phyloP scores from a whole-genome alignment of 2,888 invertebrate species.

The Mimachlamys varia region DNA sequence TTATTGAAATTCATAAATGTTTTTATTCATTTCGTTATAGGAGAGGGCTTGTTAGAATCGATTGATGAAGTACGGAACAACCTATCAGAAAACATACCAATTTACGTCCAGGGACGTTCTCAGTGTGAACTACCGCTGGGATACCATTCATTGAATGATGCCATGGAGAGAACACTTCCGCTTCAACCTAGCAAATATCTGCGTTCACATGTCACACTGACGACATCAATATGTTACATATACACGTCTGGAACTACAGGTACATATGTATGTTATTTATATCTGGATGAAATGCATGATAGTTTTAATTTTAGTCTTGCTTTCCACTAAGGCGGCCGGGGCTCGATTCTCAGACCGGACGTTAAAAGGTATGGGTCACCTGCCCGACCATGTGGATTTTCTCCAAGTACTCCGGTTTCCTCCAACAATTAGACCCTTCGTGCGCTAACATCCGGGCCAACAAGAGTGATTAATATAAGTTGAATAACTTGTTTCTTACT shows the following conservation, averaged over 20 bases:
- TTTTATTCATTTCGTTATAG: conserved; percentile 36
- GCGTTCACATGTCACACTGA: conserved; percentile 45
- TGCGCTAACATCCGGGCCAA: too few relatives aligned
- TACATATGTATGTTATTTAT: conserved; percentile 40
- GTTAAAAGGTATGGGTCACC: too few relatives aligned
- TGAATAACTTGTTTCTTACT: too few relatives aligned
- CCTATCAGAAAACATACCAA: conserved; percentile 48
- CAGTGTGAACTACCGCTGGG: conserved; percentile 38
- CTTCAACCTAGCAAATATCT: conserved; percentile 50
- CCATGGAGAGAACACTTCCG: conserved; percentile 39
- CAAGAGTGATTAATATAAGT: too few relatives aligned
- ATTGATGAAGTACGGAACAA: conserved; percentile 53
- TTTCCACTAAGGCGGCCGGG: too few relatives aligned
- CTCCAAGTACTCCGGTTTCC: too few relatives aligned
- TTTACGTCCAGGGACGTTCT: conserved; percentile 51
- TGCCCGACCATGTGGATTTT: too few relatives aligned
- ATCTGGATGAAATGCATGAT: too few relatives aligned
- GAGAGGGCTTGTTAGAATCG: conserved; percentile 51
- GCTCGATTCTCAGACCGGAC: too few relatives aligned
- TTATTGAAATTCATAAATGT: too few relatives aligned
- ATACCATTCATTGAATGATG: conserved; percentile 52
- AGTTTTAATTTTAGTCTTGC: too few relatives aligned
- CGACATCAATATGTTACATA: conserved; percentile 56
- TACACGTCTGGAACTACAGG: conserved; percentile 71
- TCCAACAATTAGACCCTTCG: too few relatives aligned